These are phyloP conservation scores for Geopemphigus sp. DNA, from an alignment of 1,140 invertebrate species.

Conservation along the genomic window DNA sequence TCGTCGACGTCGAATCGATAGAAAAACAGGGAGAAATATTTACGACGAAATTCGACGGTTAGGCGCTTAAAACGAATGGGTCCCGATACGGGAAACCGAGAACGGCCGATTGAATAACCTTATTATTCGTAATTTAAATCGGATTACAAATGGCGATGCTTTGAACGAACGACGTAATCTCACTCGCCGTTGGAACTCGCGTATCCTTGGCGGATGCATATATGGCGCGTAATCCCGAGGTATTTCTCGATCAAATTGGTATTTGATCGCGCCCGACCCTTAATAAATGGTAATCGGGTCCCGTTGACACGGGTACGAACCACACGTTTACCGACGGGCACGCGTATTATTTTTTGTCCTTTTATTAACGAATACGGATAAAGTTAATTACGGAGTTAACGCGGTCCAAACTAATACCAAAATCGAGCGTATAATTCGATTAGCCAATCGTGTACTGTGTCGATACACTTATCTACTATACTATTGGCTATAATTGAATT, in stretches of 20 bases:
- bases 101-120: neutral
- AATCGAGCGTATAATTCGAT: constrained; percentile 9
- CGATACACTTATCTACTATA: neutral
- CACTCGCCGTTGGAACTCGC: neutral
- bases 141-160: constrained; percentile 16
- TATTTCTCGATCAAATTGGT: neutral
- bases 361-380: neutral
- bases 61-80: neutral
- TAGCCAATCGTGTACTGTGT: neutral
- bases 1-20: too few species aligned
- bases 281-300: neutral
- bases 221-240: neutral
- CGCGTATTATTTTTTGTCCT: neutral
- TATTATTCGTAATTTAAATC: constrained; percentile 15
- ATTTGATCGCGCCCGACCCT: neutral
- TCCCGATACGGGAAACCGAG: neutral
- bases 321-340: too few species aligned
- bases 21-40: neutral
- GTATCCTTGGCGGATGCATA: too few species aligned
- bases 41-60: constrained; percentile 28
- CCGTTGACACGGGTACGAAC: too few species aligned
- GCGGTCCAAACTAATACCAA: constrained; percentile 1
- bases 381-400: constrained; percentile 3
- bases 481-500: too few species aligned
- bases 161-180: constrained; percentile 18